A percentile compares a stretch with the other conserved stretches of the same genome.
These are phyloP conservation scores for Hippopotamus amphibius DNA, from an alignment of 2,113 vertebrate genomes.

Conservation along the genomic window DNA sequence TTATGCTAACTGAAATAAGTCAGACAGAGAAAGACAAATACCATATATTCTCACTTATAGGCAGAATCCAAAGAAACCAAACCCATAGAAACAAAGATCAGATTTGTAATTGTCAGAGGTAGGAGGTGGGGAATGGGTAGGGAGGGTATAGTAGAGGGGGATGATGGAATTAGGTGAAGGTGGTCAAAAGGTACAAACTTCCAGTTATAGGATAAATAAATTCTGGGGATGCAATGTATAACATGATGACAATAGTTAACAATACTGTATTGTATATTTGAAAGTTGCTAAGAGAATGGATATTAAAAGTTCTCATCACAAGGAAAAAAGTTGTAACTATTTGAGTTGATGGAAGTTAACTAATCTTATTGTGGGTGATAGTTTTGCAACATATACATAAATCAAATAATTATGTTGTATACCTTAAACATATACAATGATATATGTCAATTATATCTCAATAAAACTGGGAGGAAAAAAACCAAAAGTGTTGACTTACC, in stretches of 20 bases:
- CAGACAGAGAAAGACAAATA: background rate
- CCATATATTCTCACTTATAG: background rate
- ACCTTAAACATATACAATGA: background rate
- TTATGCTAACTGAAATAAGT: background rate
- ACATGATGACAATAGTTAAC: background rate
- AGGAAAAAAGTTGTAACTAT: background rate
- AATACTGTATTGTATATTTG: background rate
- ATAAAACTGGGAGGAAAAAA: background rate
- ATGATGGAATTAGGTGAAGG: background rate
- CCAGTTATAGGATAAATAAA: background rate
- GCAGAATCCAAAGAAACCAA: background rate
- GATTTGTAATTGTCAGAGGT: background rate
- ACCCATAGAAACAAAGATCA: background rate
- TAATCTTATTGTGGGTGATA: background rate
- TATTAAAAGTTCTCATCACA: conserved; percentile 10
- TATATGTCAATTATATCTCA: background rate
- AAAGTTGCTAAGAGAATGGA: background rate
- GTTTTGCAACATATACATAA: background rate
- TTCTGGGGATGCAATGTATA: background rate
- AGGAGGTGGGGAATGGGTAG: too few relatives aligned
- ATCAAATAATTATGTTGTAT: background rate
- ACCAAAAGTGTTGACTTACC: background rate
- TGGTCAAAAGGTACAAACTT: background rate
- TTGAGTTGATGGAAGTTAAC: background rate
- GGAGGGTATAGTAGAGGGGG: background rate